A percentile compares a stretch with the other conserved stretches of the same genome.
Conservation (phyloP, 1,140 invertebrate genomes). For the Psilanteris sp. region DNA sequence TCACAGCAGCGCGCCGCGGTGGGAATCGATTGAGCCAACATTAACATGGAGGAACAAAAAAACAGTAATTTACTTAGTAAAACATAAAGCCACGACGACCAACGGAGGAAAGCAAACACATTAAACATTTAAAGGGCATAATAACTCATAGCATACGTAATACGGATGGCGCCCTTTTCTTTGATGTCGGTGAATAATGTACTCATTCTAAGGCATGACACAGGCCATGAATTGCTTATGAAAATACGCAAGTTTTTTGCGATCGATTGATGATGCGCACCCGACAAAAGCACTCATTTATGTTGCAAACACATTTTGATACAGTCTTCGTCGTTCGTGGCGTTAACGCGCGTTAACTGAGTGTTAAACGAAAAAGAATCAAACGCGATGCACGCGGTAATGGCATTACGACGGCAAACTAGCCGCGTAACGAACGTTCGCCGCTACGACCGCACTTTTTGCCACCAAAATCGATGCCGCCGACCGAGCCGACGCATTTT, state of each 20-base stretch:
- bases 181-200: conserved; percentile 79
- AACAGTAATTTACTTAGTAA: conserved; percentile 81
- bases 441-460: conserved; percentile 3
- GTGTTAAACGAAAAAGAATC: conserved; percentile 30
- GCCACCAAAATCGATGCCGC: conserved; percentile 18
- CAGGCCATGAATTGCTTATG: conserved; percentile 68
- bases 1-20: conserved; percentile 60
- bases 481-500: conserved; percentile 5
- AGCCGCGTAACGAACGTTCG: conserved; percentile 11
- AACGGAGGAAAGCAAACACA: conserved; percentile 81
- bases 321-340: conserved; percentile 17
- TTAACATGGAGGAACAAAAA: conserved; percentile 78
- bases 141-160: conserved; percentile 80
- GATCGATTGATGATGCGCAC: conserved; percentile 60
- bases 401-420: conserved; percentile 7
- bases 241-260: conserved; percentile 66
- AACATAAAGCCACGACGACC: conserved; percentile 79
- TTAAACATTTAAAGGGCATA: conserved; percentile 81
- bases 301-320: conserved; percentile 56
- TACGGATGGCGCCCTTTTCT: conserved; percentile 78
- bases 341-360: conserved; percentile 18
- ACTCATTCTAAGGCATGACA: conserved; percentile 76
- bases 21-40: conserved; percentile 79
- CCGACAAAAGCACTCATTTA: conserved; percentile 56
- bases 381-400: conserved; percentile 11